Evolutionary conservation across 2,888 invertebrate genomes (phyloP).

Genomic region (Camponotus fellah): DNA sequence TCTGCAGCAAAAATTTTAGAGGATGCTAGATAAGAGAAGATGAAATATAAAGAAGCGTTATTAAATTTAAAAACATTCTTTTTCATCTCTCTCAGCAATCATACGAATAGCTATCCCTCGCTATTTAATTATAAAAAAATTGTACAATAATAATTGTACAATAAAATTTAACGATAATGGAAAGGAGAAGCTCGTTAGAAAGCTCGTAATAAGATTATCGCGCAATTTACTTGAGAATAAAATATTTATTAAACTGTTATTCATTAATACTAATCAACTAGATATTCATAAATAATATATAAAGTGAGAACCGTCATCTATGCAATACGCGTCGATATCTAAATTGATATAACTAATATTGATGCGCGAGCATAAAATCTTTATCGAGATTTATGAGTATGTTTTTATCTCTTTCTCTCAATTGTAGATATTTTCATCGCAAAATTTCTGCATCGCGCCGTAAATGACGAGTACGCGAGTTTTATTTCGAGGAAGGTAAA

Average conservation of each 20-base stretch:
- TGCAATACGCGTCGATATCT: not conserved
- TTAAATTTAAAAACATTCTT: not conserved
- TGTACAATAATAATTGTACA: not conserved
- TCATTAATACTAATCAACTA: not conserved
- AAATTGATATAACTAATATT: conserved; percentile 2
- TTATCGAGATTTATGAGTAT: not conserved
- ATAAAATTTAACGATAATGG: conserved; percentile 24
- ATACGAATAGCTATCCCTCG: not conserved
- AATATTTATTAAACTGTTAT: conserved; percentile 28
- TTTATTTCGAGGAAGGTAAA: conserved; percentile 56
- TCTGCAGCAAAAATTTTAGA: not conserved
- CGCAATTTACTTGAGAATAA: not conserved
- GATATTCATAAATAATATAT: conserved; percentile 15
- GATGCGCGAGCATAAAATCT: conserved; percentile 11
- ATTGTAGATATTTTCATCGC: not conserved
- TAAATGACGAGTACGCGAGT: not conserved
- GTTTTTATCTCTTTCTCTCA: not conserved
- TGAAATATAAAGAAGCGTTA: not conserved
- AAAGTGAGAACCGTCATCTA: not conserved
- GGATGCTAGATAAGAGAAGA: not conserved
- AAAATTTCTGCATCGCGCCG: conserved; percentile 4
- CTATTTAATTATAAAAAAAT: conserved; percentile 5
- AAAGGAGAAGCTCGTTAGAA: not conserved
- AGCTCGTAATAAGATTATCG: conserved; percentile 2
- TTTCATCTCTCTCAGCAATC: not conserved